phyloP scores from a whole-genome alignment of 2,888 invertebrate species.

The Ennomos erosarius region DNA sequence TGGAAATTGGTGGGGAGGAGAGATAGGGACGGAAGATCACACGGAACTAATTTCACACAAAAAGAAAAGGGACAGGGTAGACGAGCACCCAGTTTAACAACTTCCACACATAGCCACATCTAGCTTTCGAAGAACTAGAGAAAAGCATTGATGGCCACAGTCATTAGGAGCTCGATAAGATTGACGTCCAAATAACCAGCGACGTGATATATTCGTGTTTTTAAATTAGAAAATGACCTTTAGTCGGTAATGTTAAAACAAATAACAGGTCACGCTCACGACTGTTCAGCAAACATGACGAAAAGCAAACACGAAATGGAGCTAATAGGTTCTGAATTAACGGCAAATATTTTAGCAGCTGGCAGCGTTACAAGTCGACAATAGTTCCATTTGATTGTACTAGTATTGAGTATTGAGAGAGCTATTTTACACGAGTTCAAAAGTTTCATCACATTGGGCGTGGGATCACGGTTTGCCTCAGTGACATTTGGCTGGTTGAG shows the following conservation, averaged over 20 bases:
- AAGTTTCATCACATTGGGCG: slow-evolving; percentile 46
- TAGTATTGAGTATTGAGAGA: slow-evolving; percentile 32
- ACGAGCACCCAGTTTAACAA: slow-evolving; percentile 65
- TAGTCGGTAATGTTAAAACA: slow-evolving; percentile 25
- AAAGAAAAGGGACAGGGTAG: slow-evolving; percentile 70
- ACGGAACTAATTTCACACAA: slow-evolving; percentile 61
- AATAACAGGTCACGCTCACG: slow-evolving; percentile 46
- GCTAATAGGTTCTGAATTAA: slow-evolving; percentile 49
- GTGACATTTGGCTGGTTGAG: slow-evolving; percentile 71
- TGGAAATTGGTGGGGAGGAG: slow-evolving; percentile 62
- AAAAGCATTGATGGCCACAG: slow-evolving; percentile 64
- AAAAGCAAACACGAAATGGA: slow-evolving; percentile 54
- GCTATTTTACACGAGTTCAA: slow-evolving; percentile 34
- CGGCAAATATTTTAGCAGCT: slow-evolving; percentile 62
- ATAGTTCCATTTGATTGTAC: slow-evolving; percentile 36
- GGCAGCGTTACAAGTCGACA: slow-evolving; percentile 49
- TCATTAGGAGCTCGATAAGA: slow-evolving; percentile 64
- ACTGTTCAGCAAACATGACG: slow-evolving; percentile 46
- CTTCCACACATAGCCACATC: slow-evolving; percentile 67
- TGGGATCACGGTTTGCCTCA: slow-evolving; percentile 66
- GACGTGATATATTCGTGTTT: slow-evolving; percentile 19
- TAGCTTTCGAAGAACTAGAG: slow-evolving; percentile 72
- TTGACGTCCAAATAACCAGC: slow-evolving; percentile 43
- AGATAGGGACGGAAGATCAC: slow-evolving; percentile 61
- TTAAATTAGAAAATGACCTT: slow-evolving; percentile 26